Evolutionary conservation across 2,888 invertebrate species (phyloP).

Genomic region (Drosophila neonasuta): DNA sequence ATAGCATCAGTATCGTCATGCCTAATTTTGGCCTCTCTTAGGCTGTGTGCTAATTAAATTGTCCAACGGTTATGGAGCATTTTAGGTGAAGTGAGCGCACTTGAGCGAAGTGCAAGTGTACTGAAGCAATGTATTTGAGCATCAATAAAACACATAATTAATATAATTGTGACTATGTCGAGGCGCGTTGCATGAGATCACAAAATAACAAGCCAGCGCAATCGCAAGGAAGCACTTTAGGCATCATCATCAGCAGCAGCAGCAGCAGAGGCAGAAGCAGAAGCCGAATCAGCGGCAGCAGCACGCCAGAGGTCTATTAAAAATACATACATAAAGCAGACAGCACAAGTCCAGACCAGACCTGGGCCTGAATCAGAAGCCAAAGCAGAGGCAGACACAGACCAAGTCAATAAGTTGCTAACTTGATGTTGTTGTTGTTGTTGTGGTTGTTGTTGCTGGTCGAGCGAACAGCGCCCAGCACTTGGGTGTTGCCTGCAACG

Average conservation of each 20-base stretch:
- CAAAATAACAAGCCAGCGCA: constrained; percentile 43
- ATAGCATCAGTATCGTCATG: constrained; percentile 10
- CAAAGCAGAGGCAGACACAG: constrained; percentile 35
- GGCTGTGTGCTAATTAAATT: constrained; percentile 9
- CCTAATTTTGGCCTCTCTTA: neutral
- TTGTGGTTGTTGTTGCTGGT: constrained; percentile 30
- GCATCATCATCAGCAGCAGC: constrained; percentile 18
- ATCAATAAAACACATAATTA: constrained; percentile 74
- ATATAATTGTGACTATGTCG: constrained; percentile 65
- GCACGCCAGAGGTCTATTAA: constrained; percentile 65
- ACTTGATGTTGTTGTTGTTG: constrained; percentile 42
- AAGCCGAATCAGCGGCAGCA: constrained; percentile 12
- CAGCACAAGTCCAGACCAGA: constrained; percentile 54
- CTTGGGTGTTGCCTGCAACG: constrained; percentile 56
- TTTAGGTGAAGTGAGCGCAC: constrained; percentile 8
- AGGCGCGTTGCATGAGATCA: constrained; percentile 51
- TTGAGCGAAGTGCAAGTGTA: constrained; percentile 2
- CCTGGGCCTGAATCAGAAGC: constrained; percentile 29
- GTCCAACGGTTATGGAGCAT: constrained; percentile 4
- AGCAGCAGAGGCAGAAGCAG: constrained; percentile 14
- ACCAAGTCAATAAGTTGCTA: constrained; percentile 60
- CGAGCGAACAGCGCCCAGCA: constrained; percentile 43
- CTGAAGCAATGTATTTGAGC: constrained; percentile 54
- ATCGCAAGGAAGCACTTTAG: constrained; percentile 13
- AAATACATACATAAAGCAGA: constrained; percentile 68